phyloP scores from a whole-genome alignment of 2,797 vertebrate genomes.

The Eleutherodactylus coqui region DNA sequence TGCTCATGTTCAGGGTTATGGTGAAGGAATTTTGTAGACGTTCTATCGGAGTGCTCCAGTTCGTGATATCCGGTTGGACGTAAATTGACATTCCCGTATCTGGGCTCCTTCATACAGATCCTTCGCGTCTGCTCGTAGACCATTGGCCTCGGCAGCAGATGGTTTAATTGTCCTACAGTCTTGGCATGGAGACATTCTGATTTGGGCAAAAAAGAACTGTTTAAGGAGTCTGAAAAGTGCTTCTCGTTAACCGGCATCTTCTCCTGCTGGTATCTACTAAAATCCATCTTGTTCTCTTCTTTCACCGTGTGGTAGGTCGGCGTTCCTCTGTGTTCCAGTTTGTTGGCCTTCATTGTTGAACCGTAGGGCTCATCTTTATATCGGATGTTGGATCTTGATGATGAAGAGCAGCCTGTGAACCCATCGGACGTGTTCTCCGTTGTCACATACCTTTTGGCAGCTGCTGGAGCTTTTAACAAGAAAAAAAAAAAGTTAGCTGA shows the following conservation, averaged over 20 bases:
- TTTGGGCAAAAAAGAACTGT: slow-evolving; percentile 74
- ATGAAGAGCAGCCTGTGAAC: slow-evolving; percentile 71
- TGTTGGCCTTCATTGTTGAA: slow-evolving; percentile 67
- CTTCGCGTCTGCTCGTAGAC: slow-evolving; percentile 80
- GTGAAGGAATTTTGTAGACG: slow-evolving; percentile 65
- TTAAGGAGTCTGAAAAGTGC: slow-evolving; percentile 68
- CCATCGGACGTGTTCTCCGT: slow-evolving; percentile 72
- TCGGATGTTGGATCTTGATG: slow-evolving; percentile 68
- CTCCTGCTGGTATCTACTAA: slow-evolving; percentile 72
- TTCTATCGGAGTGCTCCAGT: slow-evolving; percentile 66
- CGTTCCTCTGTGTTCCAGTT: slow-evolving; percentile 68
- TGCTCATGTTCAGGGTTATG: slow-evolving; percentile 71
- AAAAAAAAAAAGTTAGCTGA: slow-evolving; percentile 11
- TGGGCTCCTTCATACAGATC: slow-evolving; percentile 77
- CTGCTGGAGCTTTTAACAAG: slow-evolving; percentile 69
- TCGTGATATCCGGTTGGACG: slow-evolving; percentile 64
- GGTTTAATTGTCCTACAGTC: slow-evolving; percentile 72
- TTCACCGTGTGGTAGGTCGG: slow-evolving; percentile 69
- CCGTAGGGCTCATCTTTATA: slow-evolving; percentile 81
- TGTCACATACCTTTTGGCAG: slow-evolving; percentile 69
- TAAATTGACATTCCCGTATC: slow-evolving; percentile 68
- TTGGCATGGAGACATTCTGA: slow-evolving; percentile 76
- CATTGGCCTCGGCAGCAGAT: slow-evolving; percentile 78
- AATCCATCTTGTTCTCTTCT: slow-evolving; percentile 74
- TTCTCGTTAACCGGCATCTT: slow-evolving; percentile 65